Base-by-base conservation (phyloP, 1,140 invertebrate genomes). In the Polypedilum vanderplanki region DNA sequence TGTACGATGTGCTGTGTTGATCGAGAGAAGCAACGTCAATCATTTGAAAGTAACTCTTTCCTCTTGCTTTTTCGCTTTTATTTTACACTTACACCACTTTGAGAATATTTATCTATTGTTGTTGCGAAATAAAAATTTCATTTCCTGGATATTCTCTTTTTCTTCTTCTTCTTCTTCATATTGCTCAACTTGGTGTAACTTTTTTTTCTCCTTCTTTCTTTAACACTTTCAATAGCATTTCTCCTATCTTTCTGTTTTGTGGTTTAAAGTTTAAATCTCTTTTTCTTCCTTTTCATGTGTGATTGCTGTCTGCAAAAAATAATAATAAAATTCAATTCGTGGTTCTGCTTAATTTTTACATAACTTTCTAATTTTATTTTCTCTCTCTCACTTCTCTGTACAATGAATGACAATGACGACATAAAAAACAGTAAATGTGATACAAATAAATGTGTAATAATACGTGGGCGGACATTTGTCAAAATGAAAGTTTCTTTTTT, bases 21-120 rank as follows among this genome's bases (percentile, higher is more conserved):
- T 70, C 20, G 18, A 9, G 65, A 70, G 65, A 70, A 70, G 18
- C 18, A 20, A 70, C 65, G 65, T 70, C 65, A 70, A 70, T 70
- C 65, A 70, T 22, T 57, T 22, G 65, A 20, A 18, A 10, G 18
- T 20, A 22, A 12, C 17, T 70, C 17, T 70, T 70, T 22, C 65
- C 17, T 70, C 65, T 70, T 70, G 20, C 20, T 70, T 3, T 20
- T 70, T 22, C 20, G 8, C 20, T 70, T 67, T n/a, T n/a, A n/a
- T n/a, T n/a, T n/a, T 33, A 33, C 24, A 15, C 46, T 15, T 57
- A 17, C 46, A 57, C 10, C 46, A 57, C 46, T 57, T 57, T 12
- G 46, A 57, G 46, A 12, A 17, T 57, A 57, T 57, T 57, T 70
- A 9, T 70, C 65, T 70, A 20, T 12, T 57, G n/a, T 4, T 15